These are phyloP conservation scores for Artibeus jamaicensis DNA, from an alignment of 2,797 vertebrate genomes.

Conservation along the genomic window DNA sequence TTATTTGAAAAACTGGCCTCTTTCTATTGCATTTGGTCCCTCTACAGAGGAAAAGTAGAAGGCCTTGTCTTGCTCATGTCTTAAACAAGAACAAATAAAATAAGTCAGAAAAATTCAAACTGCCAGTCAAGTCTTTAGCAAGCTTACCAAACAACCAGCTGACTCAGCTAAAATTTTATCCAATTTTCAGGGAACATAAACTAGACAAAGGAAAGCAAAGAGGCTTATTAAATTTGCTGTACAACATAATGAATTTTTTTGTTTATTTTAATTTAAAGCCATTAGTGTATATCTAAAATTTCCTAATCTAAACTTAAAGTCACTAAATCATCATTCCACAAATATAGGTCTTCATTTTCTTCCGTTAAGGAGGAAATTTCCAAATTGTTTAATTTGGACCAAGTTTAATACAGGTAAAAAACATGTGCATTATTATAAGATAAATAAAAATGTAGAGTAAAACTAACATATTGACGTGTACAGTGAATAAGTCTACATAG, in stretches of 20 bases:
- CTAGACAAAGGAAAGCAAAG: conserved; percentile 18
- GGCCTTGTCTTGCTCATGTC: conserved; percentile 10
- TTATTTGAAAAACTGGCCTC: conserved; percentile 33
- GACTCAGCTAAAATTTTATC: background rate
- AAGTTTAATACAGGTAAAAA: background rate
- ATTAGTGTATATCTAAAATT: background rate
- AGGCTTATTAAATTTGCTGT: background rate
- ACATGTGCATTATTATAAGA: conserved; percentile 39
- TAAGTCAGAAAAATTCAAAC: conserved; percentile 47
- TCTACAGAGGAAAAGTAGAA: conserved; percentile 28
- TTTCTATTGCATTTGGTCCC: conserved; percentile 41
- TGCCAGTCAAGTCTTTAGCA: conserved; percentile 1
- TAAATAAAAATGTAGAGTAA: background rate
- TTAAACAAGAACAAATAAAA: conserved; percentile 32
- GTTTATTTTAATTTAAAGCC: background rate
- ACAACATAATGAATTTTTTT: background rate
- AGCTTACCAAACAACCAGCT: background rate
- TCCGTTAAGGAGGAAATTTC: background rate
- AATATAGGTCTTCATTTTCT: background rate
- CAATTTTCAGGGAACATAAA: conserved; percentile 21
- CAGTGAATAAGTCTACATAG: background rate
- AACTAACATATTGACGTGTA: background rate
- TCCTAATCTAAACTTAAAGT: background rate
- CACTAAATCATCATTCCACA: background rate
- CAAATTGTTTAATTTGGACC: background rate